A percentile compares a stretch with the other conserved stretches of the same genome.
phyloP scores from a whole-genome alignment of 2,113 vertebrate genomes.

The Pandion haliaetus region DNA sequence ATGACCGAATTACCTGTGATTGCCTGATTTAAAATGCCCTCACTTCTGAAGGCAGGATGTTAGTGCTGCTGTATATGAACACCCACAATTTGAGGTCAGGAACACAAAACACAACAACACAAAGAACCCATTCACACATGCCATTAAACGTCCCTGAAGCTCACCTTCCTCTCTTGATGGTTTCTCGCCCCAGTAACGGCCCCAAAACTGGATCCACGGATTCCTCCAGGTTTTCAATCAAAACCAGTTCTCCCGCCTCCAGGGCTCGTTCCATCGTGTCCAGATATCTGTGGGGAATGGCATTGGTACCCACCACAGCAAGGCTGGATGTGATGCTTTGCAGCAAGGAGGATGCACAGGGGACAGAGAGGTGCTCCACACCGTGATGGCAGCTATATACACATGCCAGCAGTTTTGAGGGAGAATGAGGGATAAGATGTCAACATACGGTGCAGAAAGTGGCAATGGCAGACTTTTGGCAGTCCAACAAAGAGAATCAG shows the following conservation, averaged over 20 bases:
- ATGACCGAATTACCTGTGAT: not conserved
- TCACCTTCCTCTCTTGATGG: conserved; percentile 94
- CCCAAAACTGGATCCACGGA: conserved; percentile 89
- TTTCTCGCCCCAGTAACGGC: conserved; percentile 89
- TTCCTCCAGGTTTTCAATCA: conserved; percentile 95
- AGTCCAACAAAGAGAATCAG: not conserved
- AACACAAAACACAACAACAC: not conserved
- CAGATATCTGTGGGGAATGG: conserved; percentile 79
- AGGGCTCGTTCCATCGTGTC: conserved; percentile 86
- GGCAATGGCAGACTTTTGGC: not conserved
- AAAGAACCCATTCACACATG: too few species aligned
- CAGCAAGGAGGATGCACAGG: not conserved
- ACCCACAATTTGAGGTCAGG: not conserved
- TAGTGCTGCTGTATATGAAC: not conserved
- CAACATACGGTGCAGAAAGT: not conserved
- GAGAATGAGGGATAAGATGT: not conserved
- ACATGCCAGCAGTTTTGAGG: not conserved
- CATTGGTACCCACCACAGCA: not conserved
- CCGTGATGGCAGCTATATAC: fast-evolving
- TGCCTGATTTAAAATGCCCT: not conserved
- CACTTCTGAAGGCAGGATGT: not conserved
- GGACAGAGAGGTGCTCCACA: not conserved
- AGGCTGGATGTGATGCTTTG: not conserved
- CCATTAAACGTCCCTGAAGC: not conserved
- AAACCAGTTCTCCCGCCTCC: conserved; percentile 83